These are phyloP conservation scores for Porites lobata DNA, from an alignment of 92 coral and sea anemone species.

Conservation along the genomic window DNA sequence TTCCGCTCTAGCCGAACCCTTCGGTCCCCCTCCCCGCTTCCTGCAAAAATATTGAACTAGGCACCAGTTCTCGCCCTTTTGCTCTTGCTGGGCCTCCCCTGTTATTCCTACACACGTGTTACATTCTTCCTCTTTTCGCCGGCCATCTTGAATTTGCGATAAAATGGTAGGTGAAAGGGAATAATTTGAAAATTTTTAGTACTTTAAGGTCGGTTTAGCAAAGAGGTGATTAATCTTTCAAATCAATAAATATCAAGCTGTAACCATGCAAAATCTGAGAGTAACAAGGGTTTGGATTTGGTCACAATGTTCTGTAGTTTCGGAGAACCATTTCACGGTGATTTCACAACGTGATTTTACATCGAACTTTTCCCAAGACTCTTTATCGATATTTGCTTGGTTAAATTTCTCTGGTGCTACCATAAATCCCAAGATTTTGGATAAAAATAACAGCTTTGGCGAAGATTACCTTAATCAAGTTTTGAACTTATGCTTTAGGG, in stretches of 20 bases:
- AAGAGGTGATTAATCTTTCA: not conserved
- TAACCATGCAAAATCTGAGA: not conserved
- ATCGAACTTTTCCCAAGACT: not conserved
- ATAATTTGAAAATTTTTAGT: not conserved
- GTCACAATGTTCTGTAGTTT: not conserved
- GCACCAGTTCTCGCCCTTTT: constrained; percentile 12
- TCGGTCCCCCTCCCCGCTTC: not conserved
- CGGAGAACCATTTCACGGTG: not conserved
- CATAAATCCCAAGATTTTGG: too few species aligned
- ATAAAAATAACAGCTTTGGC: too few species aligned
- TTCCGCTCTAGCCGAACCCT: not conserved
- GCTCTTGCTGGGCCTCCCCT: constrained; percentile 59
- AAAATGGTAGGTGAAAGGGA: constrained; percentile 69
- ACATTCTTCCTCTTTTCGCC: constrained; percentile 74
- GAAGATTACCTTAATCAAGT: too few species aligned
- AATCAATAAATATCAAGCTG: constrained; percentile 11
- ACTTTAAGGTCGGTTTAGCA: not conserved
- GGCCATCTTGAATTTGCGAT: constrained; percentile 85
- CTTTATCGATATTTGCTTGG: not conserved
- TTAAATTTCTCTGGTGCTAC: not conserved
- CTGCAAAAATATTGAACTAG: not conserved
- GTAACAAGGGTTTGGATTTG: not conserved
- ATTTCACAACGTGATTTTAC: not conserved
- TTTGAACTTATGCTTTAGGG: too few species aligned
- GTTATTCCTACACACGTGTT: constrained; percentile 72